A percentile compares a stretch with the other conserved stretches of the same genome.
phyloP scores from a whole-genome alignment of 2,888 invertebrate species.

The Amphiduros pacificus region DNA sequence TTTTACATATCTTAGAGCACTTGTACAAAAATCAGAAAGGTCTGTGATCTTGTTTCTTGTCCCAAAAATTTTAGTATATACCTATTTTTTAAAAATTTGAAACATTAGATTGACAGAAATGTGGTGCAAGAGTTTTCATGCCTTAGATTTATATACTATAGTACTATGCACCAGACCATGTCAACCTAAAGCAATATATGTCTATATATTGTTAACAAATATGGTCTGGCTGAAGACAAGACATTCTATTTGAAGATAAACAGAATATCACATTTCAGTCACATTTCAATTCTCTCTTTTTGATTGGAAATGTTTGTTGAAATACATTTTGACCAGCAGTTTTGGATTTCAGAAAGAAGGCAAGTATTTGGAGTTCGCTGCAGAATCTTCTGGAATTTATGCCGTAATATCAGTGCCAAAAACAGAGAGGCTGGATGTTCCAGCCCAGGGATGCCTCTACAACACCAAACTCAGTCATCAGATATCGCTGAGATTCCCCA shows the following conservation, averaged over 20 bases:
- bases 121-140: too few species aligned
- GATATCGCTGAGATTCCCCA: constrained; percentile 52
- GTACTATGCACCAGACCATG: too few species aligned
- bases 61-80: not conserved
- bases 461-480: constrained; percentile 48
- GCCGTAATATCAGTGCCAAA: constrained; percentile 46
- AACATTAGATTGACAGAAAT: too few species aligned
- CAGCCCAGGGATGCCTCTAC: constrained; percentile 52
- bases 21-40: not conserved
- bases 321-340: not conserved
- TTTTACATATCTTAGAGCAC: not conserved
- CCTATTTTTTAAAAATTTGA: not conserved
- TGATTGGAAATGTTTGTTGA: not conserved
- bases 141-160: too few species aligned
- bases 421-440: constrained; percentile 48
- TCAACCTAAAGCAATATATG: too few species aligned
- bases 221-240: too few species aligned
- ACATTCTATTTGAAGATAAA: too few species aligned
- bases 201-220: too few species aligned
- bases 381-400: constrained; percentile 46
- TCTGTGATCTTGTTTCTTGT: not conserved
- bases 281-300: not conserved
- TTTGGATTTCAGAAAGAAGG: constrained; percentile 9
- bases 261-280: not conserved
- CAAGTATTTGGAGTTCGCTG: constrained; percentile 39